phyloP scores from a whole-genome alignment of 2,797 vertebrate species.

The Myiotriccus ornatus region DNA sequence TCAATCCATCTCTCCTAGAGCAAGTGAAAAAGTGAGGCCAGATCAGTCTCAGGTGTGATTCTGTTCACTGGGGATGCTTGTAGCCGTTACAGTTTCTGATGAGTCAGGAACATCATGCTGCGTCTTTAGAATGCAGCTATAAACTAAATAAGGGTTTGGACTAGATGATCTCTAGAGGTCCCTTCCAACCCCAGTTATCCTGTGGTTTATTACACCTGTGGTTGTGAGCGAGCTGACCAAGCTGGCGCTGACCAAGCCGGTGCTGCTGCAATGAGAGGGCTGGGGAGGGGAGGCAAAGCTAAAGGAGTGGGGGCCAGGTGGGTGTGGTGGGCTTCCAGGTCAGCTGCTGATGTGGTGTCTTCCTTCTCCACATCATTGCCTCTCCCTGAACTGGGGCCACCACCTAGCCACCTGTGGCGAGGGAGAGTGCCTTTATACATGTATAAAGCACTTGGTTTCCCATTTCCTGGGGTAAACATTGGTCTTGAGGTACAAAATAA shows the following conservation, averaged over 20 bases:
- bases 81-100: background rate
- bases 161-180: background rate
- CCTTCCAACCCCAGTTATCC: background rate
- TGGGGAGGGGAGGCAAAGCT: background rate
- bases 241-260: fast-evolving
- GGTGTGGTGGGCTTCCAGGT: background rate
- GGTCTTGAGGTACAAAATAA: background rate
- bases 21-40: background rate
- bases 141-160: background rate
- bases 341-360: background rate
- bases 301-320: fast-evolving
- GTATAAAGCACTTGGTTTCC: background rate
- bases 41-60: background rate
- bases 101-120: background rate
- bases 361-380: background rate
- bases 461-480: background rate
- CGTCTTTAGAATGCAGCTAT: background rate
- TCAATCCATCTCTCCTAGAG: background rate
- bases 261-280: fast-evolving
- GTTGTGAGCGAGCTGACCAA: background rate
- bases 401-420: background rate
- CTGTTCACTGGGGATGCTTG: background rate
- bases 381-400: background rate
- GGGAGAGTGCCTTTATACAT: background rate
- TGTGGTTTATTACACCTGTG: background rate